These are phyloP conservation scores for Ctenopoma kingsleyae DNA, from an alignment of 2,797 vertebrate genomes.

Conservation along the genomic window DNA sequence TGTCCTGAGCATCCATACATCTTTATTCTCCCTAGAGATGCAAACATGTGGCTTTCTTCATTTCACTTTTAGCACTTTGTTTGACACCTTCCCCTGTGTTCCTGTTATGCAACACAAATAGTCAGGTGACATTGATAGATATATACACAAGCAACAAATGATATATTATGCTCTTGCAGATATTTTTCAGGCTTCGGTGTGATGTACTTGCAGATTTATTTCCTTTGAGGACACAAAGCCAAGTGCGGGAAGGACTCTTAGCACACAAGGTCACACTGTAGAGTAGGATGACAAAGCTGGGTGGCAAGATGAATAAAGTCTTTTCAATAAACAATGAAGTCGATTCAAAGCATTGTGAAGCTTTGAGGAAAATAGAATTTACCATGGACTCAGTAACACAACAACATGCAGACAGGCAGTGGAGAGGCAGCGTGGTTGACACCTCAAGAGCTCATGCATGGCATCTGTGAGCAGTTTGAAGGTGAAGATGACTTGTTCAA, in stretches of 20 bases:
- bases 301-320: constrained; percentile 44
- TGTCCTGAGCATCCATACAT: constrained; percentile 37
- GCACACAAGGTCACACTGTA: constrained; percentile 49
- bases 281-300: constrained; percentile 19
- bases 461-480: constrained; percentile 18
- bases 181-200: neutral
- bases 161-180: constrained; percentile 18
- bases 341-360: constrained; percentile 46
- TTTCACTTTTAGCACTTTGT: constrained; percentile 56
- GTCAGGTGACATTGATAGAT: constrained; percentile 52
- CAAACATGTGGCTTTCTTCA: constrained; percentile 58
- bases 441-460: constrained; percentile 14
- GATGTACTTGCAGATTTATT: constrained; percentile 11
- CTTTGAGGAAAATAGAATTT: constrained; percentile 30
- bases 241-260: constrained; percentile 44
- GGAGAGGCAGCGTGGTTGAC: constrained; percentile 5
- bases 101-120: constrained; percentile 70
- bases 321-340: constrained; percentile 52
- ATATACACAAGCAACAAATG: constrained; percentile 12
- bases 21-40: constrained; percentile 41
- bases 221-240: constrained; percentile 29
- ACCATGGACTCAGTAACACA: constrained; percentile 39
- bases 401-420: constrained; percentile 28
- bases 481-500: constrained; percentile 19
- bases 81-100: constrained; percentile 71